These are phyloP conservation scores for Agriopis aurantiaria DNA, from an alignment of 2,888 invertebrate species.

Conservation along the genomic window DNA sequence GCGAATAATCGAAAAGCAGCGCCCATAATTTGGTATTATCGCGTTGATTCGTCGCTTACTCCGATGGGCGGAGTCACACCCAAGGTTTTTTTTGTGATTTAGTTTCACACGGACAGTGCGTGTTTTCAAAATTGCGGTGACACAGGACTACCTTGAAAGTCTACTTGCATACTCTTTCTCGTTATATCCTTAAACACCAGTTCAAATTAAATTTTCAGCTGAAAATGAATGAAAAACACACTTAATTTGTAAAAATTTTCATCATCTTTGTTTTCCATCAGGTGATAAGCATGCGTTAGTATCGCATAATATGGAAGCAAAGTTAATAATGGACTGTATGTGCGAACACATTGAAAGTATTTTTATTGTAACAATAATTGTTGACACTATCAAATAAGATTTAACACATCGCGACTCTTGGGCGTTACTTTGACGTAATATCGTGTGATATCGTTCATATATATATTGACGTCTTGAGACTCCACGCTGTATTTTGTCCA, in stretches of 20 bases:
- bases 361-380: constrained; percentile 68
- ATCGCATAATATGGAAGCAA: constrained; percentile 21
- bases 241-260: constrained; percentile 1
- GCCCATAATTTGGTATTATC: constrained; percentile 6
- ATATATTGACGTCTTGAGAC: constrained; percentile 79
- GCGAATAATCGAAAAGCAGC: background rate
- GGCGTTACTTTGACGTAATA: constrained; percentile 85
- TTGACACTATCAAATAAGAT: constrained; percentile 76
- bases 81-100: constrained; percentile 2
- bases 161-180: background rate
- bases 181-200: constrained; percentile 3
- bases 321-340: constrained; percentile 35
- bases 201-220: constrained; percentile 2
- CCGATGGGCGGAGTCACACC: constrained; percentile 7
- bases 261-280: constrained; percentile 15
- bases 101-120: background rate
- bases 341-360: constrained; percentile 51
- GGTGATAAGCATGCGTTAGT: constrained; percentile 14
- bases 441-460: constrained; percentile 80
- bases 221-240: background rate
- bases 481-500: constrained; percentile 79
- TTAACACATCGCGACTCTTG: constrained; percentile 77
- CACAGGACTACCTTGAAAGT: background rate
- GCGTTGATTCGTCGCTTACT: constrained; percentile 17
- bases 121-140: constrained; percentile 1